Base-by-base conservation (phyloP, 1,140 invertebrate genomes). In the Druon quercuslanigerum region DNA sequence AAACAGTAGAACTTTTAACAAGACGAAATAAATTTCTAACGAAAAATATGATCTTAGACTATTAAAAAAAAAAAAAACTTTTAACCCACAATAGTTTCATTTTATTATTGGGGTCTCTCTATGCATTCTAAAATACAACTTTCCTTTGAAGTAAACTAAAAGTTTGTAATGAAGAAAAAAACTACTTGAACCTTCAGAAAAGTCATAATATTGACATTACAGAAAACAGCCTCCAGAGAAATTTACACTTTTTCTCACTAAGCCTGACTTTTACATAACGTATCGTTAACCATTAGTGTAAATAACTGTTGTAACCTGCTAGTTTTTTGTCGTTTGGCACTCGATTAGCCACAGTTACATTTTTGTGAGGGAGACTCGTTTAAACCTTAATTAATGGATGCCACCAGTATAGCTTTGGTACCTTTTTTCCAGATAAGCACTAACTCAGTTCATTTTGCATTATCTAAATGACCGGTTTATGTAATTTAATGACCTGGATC, bases 401-500 rank as follows among this genome's bases (percentile, higher is more conserved):
- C n/a, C 52, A 54, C 16, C 17, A 17, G 16, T n/a, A 9, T 4
- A 54, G 52, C 17, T 54, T 54, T 54, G 8, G 52, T 54, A 6
- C 52, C 19, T 54, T 54, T n/a, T 54, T 54, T 9, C 52, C 52
- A n/a, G 52, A 54, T 17, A 46, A 66, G 4, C 60, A 66, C 33
- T 14, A n/a, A 46, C 33, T 17, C 52, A 17, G 8, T 5, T 9
- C n/a, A n/a, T 54, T 54, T 54, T 19, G 52, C 16, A 19, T 46
- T 9, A 46, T 46, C 40, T 70, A 73, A 79, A 76, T 73, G 33
- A 72, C 66, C 72, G 50, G 57, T 66, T 81, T 81, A 72, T 75
- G 75, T 74, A 81, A 81, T 76, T 33, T 33, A 33, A 33, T 33
- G 74, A 72, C 77, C 77, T 76, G 66, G 75, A 72, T 81, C 50